These are phyloP conservation scores for Lathamus discolor DNA, from an alignment of 2,113 vertebrate genomes.

Conservation along the genomic window DNA sequence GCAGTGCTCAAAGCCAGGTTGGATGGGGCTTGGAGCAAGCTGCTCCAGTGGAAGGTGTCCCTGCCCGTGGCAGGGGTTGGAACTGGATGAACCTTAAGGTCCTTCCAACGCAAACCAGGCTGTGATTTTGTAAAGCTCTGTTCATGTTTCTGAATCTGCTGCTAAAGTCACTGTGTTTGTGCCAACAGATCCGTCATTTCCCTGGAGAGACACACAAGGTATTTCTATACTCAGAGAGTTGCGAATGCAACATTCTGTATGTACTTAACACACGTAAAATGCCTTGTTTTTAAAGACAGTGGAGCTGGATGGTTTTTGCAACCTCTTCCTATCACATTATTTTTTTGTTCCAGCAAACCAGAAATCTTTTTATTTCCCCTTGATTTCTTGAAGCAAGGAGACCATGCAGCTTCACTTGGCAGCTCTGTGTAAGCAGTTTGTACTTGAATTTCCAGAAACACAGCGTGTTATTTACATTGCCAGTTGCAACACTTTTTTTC, in stretches of 20 bases:
- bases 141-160: neutral
- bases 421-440: neutral
- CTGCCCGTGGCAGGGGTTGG: neutral
- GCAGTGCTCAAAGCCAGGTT: neutral
- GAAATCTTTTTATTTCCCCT: neutral
- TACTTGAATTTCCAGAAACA: constrained; percentile 44
- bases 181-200: neutral
- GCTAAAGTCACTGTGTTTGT: too few relatives aligned
- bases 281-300: neutral
- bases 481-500: constrained; percentile 19
- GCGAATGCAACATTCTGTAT: neutral
- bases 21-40: neutral
- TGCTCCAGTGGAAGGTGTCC: neutral
- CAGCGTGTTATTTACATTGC: neutral
- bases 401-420: neutral
- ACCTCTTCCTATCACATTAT: neutral
- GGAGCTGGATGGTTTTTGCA: neutral
- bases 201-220: neutral
- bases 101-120: neutral
- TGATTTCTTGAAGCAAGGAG: neutral
- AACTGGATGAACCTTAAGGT: neutral
- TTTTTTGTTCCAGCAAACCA: neutral
- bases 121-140: neutral
- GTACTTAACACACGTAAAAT: neutral
- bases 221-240: neutral